Conservation (phyloP, 2,888 invertebrate genomes). For the Tetrapedia diversipes region DNA sequence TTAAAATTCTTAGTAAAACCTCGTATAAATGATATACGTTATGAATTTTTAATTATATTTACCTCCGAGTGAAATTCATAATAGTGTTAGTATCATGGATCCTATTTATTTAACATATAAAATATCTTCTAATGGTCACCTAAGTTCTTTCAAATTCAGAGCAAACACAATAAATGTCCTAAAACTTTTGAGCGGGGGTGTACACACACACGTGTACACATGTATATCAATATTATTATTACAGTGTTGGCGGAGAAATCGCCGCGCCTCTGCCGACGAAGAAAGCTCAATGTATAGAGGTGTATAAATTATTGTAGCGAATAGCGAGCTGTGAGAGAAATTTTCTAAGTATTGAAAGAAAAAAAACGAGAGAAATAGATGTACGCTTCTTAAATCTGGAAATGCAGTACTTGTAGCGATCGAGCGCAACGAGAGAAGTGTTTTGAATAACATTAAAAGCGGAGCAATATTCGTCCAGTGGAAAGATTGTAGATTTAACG, state of each 20-base stretch:
- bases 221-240: slow-evolving; percentile 43
- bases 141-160: too few species aligned
- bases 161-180: too few species aligned
- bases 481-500: slow-evolving; percentile 37
- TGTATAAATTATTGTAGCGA: slow-evolving; percentile 49
- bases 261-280: slow-evolving; percentile 55
- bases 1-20: too few species aligned
- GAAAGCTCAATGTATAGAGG: slow-evolving; percentile 73
- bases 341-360: slow-evolving; percentile 29
- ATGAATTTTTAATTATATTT: too few species aligned
- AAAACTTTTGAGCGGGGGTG: too few species aligned
- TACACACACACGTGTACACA: background rate
- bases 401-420: background rate
- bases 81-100: too few species aligned
- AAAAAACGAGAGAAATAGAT: background rate
- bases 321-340: slow-evolving; percentile 26
- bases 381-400: background rate
- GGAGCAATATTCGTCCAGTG: slow-evolving; percentile 56
- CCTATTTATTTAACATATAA: too few species aligned
- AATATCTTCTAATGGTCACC: too few species aligned
- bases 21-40: too few species aligned
- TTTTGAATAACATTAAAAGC: slow-evolving; percentile 35
- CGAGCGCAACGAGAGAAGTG: background rate
- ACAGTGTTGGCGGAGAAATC: slow-evolving; percentile 24
- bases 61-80: too few species aligned